phyloP scores from a whole-genome alignment of 2,888 invertebrate genomes.

The Serrognathus titanus region DNA sequence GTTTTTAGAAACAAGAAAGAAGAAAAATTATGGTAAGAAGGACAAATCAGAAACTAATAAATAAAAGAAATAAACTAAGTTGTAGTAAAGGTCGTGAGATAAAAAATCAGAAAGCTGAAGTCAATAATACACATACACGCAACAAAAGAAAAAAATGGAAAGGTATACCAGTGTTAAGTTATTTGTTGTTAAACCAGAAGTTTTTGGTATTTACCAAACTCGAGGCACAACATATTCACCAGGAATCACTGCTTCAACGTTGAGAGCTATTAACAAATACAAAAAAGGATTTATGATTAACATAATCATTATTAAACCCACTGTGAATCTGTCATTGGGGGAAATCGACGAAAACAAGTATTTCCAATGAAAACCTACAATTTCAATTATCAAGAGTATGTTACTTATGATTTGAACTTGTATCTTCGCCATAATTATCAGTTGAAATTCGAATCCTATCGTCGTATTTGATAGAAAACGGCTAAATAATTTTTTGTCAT shows the following conservation, averaged over 20 bases:
- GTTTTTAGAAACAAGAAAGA: too few species aligned
- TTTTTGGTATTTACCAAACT: slow-evolving; percentile 63
- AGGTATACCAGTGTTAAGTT: slow-evolving; percentile 45
- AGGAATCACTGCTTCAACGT: slow-evolving; percentile 82
- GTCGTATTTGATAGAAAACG: slow-evolving; percentile 74
- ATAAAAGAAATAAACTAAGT: too few species aligned
- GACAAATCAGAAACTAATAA: too few species aligned
- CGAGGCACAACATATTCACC: slow-evolving; percentile 50
- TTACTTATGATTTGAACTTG: background rate
- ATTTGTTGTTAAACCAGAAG: slow-evolving; percentile 47
- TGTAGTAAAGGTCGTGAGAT: too few species aligned
- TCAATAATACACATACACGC: too few species aligned
- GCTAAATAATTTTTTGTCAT: slow-evolving; percentile 58
- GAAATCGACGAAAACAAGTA: slow-evolving; percentile 61
- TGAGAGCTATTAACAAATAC: slow-evolving; percentile 75
- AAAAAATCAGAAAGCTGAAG: too few species aligned
- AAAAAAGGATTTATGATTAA: slow-evolving; percentile 66
- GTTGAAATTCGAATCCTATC: slow-evolving; percentile 74
- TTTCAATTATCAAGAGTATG: background rate
- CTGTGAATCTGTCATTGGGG: slow-evolving; percentile 64
- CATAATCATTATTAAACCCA: slow-evolving; percentile 71
- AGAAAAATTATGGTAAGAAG: too few species aligned
- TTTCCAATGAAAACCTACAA: slow-evolving; percentile 59
- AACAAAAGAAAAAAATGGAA: too few species aligned
- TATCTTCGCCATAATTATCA: slow-evolving; percentile 70